Evolutionary conservation across 1,140 invertebrate genomes (phyloP).

Genomic region (Frieseomelitta varia): DNA sequence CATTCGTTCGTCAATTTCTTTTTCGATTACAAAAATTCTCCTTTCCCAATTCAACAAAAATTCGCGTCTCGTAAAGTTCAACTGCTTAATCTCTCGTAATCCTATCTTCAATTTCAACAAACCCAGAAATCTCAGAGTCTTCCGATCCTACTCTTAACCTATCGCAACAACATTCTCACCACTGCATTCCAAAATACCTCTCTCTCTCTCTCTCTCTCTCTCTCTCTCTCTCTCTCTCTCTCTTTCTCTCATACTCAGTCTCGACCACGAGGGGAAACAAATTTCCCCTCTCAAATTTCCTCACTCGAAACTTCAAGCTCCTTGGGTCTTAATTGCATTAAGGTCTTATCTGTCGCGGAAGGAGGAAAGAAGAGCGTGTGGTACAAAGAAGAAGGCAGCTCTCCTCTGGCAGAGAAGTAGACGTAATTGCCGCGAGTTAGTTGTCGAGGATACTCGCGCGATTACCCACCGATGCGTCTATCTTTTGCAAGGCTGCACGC

Average conservation of each 20-base stretch:
- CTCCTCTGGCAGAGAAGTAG: neutral
- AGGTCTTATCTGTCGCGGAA: neutral
- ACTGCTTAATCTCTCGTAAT: neutral
- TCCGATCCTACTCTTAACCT: neutral
- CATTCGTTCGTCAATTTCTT: too few species aligned
- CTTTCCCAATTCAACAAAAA: neutral
- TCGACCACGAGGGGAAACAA: neutral
- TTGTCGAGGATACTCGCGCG: neutral
- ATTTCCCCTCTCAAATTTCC: neutral
- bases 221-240: neutral
- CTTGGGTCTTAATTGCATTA: neutral
- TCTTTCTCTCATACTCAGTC: neutral
- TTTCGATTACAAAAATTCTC: neutral
- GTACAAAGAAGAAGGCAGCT: neutral
- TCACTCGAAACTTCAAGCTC: neutral
- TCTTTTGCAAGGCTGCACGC: conserved; percentile 21
- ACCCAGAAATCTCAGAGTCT: neutral
- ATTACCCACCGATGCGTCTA: conserved; percentile 53
- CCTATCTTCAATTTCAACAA: neutral
- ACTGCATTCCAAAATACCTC: neutral
- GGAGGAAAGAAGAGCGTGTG: neutral
- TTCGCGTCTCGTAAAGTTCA: neutral
- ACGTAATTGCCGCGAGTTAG: neutral
- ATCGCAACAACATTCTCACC: neutral
- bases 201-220: too few species aligned